These are phyloP conservation scores for Entomobrya multifasciata DNA, from an alignment of 2,888 invertebrate genomes.

Conservation along the genomic window DNA sequence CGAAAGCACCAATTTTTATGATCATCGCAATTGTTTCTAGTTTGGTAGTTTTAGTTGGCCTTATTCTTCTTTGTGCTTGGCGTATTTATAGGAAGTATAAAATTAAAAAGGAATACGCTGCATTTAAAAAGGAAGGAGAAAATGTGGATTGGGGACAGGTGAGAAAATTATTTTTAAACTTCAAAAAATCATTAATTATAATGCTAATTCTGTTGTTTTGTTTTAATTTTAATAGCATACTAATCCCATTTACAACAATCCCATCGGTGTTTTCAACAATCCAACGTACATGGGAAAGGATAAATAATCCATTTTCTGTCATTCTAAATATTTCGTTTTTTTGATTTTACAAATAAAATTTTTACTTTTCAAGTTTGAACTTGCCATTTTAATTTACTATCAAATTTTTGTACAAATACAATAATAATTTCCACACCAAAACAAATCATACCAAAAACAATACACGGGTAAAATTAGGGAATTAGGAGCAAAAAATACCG, in stretches of 20 bases:
- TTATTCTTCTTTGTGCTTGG: conserved; percentile 88
- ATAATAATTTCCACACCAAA: too few relatives aligned
- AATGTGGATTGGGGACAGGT: conserved; percentile 85
- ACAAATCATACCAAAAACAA: too few relatives aligned
- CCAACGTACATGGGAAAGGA: conserved; percentile 58
- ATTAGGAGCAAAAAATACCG: conserved; percentile 84
- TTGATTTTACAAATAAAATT: too few relatives aligned
- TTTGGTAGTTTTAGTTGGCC: conserved; percentile 87
- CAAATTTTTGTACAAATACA: too few relatives aligned
- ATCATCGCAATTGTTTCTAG: conserved; percentile 87
- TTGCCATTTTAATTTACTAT: too few relatives aligned
- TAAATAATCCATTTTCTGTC: too few relatives aligned
- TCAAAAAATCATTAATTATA: too few relatives aligned
- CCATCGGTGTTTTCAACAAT: conserved; percentile 66
- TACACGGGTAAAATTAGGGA: too few relatives aligned
- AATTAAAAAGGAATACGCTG: conserved; percentile 88
- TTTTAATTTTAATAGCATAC: conserved; percentile 31
- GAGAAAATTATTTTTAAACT: too few relatives aligned
- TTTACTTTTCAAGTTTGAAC: too few relatives aligned
- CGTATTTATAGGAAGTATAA: conserved; percentile 87
- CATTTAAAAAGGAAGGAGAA: conserved; percentile 86
- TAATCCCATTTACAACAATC: conserved; percentile 71
- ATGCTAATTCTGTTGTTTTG: too few relatives aligned
- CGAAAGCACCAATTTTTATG: conserved; percentile 79
- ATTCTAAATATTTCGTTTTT: too few relatives aligned